Base-by-base conservation (phyloP, 2,888 invertebrate species). In the Cloeon dipterum region DNA sequence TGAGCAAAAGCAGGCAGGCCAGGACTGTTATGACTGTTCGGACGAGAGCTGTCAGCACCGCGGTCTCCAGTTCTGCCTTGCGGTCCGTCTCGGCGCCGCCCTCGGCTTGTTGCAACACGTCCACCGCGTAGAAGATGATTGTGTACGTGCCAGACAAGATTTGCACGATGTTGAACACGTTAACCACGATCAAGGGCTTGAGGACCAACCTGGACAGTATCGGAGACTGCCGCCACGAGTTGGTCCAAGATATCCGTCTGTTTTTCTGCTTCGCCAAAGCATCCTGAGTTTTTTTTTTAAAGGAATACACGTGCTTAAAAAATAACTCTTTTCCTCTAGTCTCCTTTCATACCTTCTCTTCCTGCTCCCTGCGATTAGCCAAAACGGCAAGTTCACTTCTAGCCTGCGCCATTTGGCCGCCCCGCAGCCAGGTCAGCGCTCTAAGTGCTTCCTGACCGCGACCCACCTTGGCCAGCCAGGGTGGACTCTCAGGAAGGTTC, bases 81-180 rank as follows among this genome's bases (percentile, higher is more conserved):
- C 23, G 8, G 7, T 29, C 32, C n/a, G 29, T 37, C 13, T 34
- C 34, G 20, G 40, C 37, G 14, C 29, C 29, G 8, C 25, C n/a
- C n/a, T 41, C 65, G 65, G 3, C 65, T 66, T 17, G 21, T 50
- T 40, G 56, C 7, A 78, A 62, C 39, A 79, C 73, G 46, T 77
- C 74, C 1, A 77, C 74, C 1, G 77, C 78, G 50, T 79, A 79
- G 56, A 78, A 79, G 38, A 79, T 74, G 39, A 79, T 68, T 11
- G 79, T 62, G 49, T 74, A 79, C 14, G 77, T 77, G 35, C 79
- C 79, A 4, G 76, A 74, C 26, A 74, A 56, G 44, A 75, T 70
- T 52, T 78, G 77, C 42, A 78, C 61, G 44, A 74, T 54, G 50
- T 74, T 74, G 56, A 79, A 78, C 1, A 69, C 58, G 47, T 74